Percentiles rank a stretch among this genome's conserved stretches.
These are phyloP conservation scores for Tonatia bakeri DNA, from an alignment of 2,113 vertebrate genomes.

Conservation along the genomic window DNA sequence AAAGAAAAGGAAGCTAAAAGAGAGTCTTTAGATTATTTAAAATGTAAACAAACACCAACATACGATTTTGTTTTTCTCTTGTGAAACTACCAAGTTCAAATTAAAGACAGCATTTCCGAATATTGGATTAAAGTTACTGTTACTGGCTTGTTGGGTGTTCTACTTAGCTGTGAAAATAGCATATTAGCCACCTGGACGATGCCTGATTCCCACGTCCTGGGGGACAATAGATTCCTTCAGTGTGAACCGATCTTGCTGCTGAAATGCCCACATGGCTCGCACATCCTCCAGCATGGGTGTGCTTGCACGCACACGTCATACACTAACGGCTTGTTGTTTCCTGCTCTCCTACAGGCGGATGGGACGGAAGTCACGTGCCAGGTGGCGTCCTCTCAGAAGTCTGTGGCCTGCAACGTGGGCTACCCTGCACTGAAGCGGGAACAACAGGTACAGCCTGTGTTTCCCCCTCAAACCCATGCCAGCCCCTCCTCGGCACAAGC, in stretches of 20 bases:
- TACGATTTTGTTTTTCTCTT: neutral
- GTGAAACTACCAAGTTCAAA: neutral
- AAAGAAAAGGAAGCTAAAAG: neutral
- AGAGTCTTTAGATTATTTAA: neutral
- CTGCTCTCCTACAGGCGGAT: constrained; percentile 81
- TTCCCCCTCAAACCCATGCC: neutral
- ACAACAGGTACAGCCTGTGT: constrained; percentile 82
- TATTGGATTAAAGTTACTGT: neutral
- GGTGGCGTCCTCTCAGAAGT: constrained; percentile 75
- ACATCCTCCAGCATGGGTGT: neutral
- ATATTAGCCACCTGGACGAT: neutral
- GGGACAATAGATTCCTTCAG: neutral
- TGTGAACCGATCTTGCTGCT: neutral
- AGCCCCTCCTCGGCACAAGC: neutral
- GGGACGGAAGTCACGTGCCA: constrained; percentile 88
- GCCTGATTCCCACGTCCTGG: neutral
- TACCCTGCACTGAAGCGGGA: constrained; percentile 85
- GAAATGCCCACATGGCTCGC: neutral
- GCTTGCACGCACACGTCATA: neutral
- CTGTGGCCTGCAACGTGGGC: constrained; percentile 87
- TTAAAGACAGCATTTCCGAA: neutral
- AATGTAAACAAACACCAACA: neutral
- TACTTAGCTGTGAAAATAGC: neutral
- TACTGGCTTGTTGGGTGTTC: neutral
- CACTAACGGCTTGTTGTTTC: neutral